These are phyloP conservation scores for Drosophila murphyi DNA, from an alignment of 1,140 invertebrate species.

Conservation along the genomic window DNA sequence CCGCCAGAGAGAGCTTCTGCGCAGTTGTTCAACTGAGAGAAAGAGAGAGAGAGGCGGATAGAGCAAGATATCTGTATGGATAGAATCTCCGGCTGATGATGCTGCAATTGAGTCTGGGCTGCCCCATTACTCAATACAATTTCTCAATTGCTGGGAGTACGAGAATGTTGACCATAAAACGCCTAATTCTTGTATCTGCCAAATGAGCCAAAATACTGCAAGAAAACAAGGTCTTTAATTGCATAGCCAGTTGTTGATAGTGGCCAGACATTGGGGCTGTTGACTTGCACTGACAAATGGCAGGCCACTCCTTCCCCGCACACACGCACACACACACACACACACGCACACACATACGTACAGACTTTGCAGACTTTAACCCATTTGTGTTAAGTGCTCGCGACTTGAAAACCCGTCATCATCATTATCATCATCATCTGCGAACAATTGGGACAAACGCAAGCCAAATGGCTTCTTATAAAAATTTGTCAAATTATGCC, in stretches of 20 bases:
- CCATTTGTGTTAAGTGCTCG: constrained; percentile 46
- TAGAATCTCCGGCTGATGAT: constrained; percentile 14
- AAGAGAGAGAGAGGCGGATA: neutral
- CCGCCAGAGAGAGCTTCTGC: constrained; percentile 46
- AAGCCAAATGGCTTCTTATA: constrained; percentile 41
- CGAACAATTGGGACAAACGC: constrained; percentile 10
- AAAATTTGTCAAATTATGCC: constrained; percentile 64
- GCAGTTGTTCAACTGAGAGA: constrained; percentile 10
- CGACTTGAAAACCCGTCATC: constrained; percentile 18
- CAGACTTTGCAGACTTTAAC: constrained; percentile 49
- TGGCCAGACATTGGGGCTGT: constrained; percentile 25
- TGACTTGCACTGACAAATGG: constrained; percentile 44
- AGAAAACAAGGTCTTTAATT: constrained; percentile 63
- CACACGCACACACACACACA: neutral
- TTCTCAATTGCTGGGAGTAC: constrained; percentile 55
- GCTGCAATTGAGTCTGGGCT: constrained; percentile 12
- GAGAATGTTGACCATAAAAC: constrained; percentile 65
- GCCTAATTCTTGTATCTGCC: constrained; percentile 68
- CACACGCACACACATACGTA: neutral
- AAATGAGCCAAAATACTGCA: constrained; percentile 51
- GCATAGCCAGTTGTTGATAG: constrained; percentile 33
- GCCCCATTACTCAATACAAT: constrained; percentile 55
- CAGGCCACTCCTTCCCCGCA: too few relatives aligned
- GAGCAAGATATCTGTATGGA: constrained; percentile 1
- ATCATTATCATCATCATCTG: constrained; percentile 21